These are phyloP conservation scores for Gadus chalcogrammus DNA, from an alignment of 2,113 vertebrate species.

Conservation along the genomic window DNA sequence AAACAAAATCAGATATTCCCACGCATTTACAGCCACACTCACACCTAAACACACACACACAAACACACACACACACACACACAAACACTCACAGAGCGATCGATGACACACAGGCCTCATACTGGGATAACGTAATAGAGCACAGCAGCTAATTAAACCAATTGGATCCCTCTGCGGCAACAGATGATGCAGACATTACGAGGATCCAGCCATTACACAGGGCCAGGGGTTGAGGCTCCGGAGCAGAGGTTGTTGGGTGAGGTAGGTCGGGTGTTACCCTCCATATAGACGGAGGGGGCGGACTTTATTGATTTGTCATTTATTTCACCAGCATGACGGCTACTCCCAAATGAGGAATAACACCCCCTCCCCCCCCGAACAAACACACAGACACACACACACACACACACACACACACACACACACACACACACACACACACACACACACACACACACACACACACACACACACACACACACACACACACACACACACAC, in stretches of 20 bases:
- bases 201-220: neutral
- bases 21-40: neutral
- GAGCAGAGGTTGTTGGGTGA: neutral
- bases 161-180: constrained; percentile 2
- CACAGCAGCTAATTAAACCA: constrained; percentile 22
- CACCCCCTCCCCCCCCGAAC: neutral
- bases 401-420: no score
- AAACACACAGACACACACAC: no score
- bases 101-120: neutral
- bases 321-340: constrained; percentile 4
- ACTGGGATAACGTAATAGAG: constrained; percentile 9
- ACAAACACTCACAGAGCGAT: neutral
- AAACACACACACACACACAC: constrained; percentile 1
- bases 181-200: constrained; percentile 6
- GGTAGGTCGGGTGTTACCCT: neutral
- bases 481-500: no score
- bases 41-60: neutral
- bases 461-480: no score
- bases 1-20: neutral
- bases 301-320: constrained; percentile 23
- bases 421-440: no score
- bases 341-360: constrained; percentile 6
- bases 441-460: no score
- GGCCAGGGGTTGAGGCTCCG: neutral
- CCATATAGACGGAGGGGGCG: constrained; percentile 1